Base-by-base conservation (phyloP, 1,140 invertebrate species). In the Ruditapes philippinarum region DNA sequence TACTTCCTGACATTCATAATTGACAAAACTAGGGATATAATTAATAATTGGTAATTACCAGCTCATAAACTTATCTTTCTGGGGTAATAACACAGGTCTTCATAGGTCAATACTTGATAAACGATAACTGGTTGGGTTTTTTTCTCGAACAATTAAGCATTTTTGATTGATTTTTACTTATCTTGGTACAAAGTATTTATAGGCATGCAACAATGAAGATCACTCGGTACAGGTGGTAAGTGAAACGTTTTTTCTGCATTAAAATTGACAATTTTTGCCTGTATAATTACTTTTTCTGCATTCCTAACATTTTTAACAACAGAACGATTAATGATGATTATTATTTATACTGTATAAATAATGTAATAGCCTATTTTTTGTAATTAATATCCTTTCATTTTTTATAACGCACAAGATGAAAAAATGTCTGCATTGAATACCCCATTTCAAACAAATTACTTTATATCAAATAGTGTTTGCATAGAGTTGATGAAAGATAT, bases 41-140 rank as follows among this genome's bases (percentile, higher is more conserved):
- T 76, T 76, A 51, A 76, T 76, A 49, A 76, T 28, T 49, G 12
- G 40, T 76, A 76, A 76, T 76, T 76, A 76, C 42, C 12, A 76
- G 31, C 22, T 76, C 14, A 76, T 49, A 45, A 76, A 42, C 42
- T 28, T 76, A 76, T 76, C 45, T 76, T 49, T 76, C 0, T 28
- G n/a, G 49, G 40, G 45, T 31, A 51, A 76, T 31, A 76, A 76
- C 25, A 4, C 25, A 76, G 40, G 42, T 25, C 38, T 12, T 4
- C 22, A 38, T 40, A 70, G 65, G 33, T 38, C 33, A 38, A 40
- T 40, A 70, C 33, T 2, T 70, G 65, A 70, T 40, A 38, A 70
- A 70, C 38, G 25, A 70, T 70, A 28, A 62, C 42, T 57, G 65
- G 3, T 40, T 57, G 65, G 3, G 22, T 36, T n/a, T 70, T 70